Evolutionary conservation across 2,113 vertebrate species (phyloP).

Genomic region (Ginglymostoma cirratum): DNA sequence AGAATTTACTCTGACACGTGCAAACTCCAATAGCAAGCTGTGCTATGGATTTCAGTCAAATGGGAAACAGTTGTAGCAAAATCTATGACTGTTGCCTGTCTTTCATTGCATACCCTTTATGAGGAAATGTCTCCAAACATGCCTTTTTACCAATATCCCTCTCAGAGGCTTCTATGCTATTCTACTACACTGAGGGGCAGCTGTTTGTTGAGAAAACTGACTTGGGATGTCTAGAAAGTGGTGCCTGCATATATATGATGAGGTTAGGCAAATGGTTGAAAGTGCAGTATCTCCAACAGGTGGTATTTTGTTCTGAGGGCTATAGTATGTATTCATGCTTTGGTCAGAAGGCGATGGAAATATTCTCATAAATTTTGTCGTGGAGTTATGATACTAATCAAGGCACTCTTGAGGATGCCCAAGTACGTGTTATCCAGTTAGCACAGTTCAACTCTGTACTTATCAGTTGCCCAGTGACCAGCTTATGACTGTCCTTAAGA

Average conservation of each 20-base stretch:
- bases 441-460: neutral
- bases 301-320: neutral
- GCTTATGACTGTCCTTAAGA: neutral
- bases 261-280: neutral
- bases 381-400: neutral
- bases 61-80: neutral
- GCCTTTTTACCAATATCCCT: neutral
- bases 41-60: neutral
- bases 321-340: neutral
- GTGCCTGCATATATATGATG: neutral
- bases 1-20: neutral
- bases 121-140: neutral
- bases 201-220: neutral
- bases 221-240: neutral
- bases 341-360: neutral
- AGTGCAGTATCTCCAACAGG: neutral
- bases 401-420: neutral
- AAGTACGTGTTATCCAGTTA: neutral
- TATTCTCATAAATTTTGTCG: neutral
- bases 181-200: neutral
- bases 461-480: neutral
- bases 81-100: neutral
- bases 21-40: neutral
- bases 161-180: neutral
- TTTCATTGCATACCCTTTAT: neutral